Conservation (phyloP, 2,113 vertebrate species). For the Ptilonorhynchus violaceus region DNA sequence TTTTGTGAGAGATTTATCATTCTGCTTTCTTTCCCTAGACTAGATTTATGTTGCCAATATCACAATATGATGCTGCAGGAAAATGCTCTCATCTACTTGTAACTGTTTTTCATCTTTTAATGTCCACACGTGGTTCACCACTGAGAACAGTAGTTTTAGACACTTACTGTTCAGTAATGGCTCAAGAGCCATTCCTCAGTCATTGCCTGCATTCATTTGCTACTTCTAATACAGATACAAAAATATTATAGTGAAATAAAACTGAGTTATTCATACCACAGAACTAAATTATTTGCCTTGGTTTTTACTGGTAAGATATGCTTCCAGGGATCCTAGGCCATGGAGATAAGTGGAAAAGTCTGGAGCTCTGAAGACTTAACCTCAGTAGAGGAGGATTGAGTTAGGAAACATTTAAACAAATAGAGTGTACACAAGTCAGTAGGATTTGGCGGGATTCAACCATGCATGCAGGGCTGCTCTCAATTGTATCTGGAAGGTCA, state of each 20-base stretch:
- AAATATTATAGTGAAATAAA: background rate
- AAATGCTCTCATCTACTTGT: background rate
- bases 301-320: background rate
- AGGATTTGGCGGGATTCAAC: background rate
- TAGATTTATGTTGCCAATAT: background rate
- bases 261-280: background rate
- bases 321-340: background rate
- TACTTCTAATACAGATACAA: background rate
- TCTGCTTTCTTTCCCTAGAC: background rate
- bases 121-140: background rate
- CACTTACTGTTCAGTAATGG: background rate
- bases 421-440: background rate
- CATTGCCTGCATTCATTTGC: background rate
- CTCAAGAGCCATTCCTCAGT: background rate
- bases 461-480: background rate
- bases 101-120: background rate
- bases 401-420: background rate
- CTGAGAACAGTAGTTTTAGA: background rate
- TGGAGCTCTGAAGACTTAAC: background rate
- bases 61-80: background rate
- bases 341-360: background rate
- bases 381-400: background rate
- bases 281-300: background rate
- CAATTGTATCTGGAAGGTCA: background rate
- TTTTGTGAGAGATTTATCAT: background rate